A percentile compares a stretch with the other conserved stretches of the same genome.
Conservation (phyloP, 2,113 vertebrate species). For the Pavo muticus region DNA sequence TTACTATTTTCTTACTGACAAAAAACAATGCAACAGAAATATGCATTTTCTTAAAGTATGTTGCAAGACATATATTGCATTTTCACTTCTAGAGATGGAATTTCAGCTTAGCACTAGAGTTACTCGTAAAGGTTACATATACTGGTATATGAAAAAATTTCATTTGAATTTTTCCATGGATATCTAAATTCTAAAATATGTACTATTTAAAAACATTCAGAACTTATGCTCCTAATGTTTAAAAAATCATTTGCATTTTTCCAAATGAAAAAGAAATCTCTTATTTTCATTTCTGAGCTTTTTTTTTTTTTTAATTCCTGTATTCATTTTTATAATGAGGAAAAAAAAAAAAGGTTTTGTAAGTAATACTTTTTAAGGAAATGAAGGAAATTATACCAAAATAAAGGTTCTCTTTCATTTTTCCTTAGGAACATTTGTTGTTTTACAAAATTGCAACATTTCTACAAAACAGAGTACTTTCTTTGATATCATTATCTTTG, state of each 20-base stretch:
- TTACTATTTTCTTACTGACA: neutral
- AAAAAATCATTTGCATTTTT: neutral
- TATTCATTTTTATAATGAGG: neutral
- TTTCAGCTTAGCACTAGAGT: neutral
- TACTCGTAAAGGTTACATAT: neutral
- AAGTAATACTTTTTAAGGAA: neutral
- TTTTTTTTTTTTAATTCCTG: fast-evolving
- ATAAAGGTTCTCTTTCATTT: neutral
- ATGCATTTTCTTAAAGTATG: fast-evolving
- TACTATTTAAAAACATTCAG: neutral
- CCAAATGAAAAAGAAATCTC: neutral
- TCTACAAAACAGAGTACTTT: neutral
- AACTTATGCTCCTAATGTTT: neutral
- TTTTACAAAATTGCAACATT: neutral
- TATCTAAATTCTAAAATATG: neutral
- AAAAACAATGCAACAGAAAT: neutral
- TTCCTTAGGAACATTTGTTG: neutral
- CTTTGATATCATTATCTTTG: neutral
- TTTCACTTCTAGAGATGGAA: neutral
- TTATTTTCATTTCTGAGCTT: neutral
- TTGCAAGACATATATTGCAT: neutral
- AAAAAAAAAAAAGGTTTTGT: neutral
- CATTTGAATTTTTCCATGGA: neutral
- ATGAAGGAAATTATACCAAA: neutral
- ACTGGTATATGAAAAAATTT: neutral